Conservation (phyloP, 2,797 vertebrate species). For the Ibycter americanus region DNA sequence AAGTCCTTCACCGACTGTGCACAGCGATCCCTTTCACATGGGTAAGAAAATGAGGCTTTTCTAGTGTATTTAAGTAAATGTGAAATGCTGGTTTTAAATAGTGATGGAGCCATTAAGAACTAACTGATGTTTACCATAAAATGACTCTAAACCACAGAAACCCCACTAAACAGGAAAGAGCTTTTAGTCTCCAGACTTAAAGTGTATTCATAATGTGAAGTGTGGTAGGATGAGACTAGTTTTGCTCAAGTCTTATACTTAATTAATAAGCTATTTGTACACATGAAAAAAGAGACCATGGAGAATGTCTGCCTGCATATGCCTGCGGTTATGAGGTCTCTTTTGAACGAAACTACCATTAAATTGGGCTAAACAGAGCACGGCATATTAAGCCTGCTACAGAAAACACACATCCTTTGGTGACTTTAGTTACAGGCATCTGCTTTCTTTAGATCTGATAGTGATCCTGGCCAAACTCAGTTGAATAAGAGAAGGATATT, state of each 20-base stretch:
- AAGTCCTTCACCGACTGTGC: constrained; percentile 90
- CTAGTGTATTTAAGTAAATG: neutral
- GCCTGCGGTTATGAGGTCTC: constrained; percentile 33
- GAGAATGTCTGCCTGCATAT: neutral
- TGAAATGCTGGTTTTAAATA: neutral
- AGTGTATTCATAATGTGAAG: neutral
- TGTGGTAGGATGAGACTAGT: neutral
- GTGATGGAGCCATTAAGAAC: neutral
- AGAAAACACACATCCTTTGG: neutral
- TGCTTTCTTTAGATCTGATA: neutral
- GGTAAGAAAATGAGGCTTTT: constrained; percentile 78
- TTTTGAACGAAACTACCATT: neutral
- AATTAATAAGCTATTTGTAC: constrained; percentile 38
- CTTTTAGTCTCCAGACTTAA: neutral
- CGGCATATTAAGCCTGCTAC: neutral
- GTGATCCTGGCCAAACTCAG: neutral
- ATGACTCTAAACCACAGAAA: constrained; percentile 18
- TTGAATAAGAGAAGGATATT: neutral
- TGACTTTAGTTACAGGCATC: neutral
- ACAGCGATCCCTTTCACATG: constrained; percentile 79
- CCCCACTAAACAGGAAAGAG: neutral
- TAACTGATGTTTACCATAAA: neutral
- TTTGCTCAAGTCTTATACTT: neutral
- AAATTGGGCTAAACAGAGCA: neutral
- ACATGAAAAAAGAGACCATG: neutral